Evolutionary conservation across 2,113 vertebrate species (phyloP), one percentile per base, ranked within the genome.

Genomic region (Sialia sialis): DNA sequence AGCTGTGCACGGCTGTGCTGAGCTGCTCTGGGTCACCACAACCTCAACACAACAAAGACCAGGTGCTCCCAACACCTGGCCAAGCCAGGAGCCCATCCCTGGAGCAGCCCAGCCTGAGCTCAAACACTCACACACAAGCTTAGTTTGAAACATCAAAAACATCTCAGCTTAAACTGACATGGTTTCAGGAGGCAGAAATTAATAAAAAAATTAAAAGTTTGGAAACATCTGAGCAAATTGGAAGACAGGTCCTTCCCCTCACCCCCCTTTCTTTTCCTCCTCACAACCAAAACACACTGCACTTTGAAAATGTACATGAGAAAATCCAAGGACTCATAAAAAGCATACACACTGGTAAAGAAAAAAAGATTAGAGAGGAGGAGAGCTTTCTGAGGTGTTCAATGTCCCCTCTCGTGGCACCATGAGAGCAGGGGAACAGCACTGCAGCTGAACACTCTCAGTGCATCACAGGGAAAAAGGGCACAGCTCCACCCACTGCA

Each of bases 41-140:
- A 10, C 32, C 84, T 34, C 84, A 38, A 26, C 68, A 54, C 75
- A 75, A 52, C 48, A 13, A 46, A 75, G 39, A 51, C 12, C 52
- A 82, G 62, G 27, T 51, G 74, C 39, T n/a, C 74, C 48, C 36
- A 63, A 26, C 68, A 73, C 30, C 44, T 39, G 70, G 36, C 36
- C 1, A 1, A 43, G 38, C 6, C 14, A 2, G 27, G 13, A 54
- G 70, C 36, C n/a, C 80, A 0, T 20, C 10, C 8, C 20, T 1
- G 1, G 10, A 76, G 13, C 43, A 70, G 49, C 21, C 62, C 51
- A 16, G 1, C 23, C 23, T 13, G 46, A 48, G 46, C 46, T 48
- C n/a, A 59, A 48, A 81, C 11, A 21, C 39, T 15, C 14, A 52
- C 36, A 7, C 1, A 1, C 3, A 48, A 67, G 3, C 49, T 56